These are phyloP conservation scores for Tanaodytes sp. DNA, from an alignment of 2,888 invertebrate species.

Conservation along the genomic window DNA sequence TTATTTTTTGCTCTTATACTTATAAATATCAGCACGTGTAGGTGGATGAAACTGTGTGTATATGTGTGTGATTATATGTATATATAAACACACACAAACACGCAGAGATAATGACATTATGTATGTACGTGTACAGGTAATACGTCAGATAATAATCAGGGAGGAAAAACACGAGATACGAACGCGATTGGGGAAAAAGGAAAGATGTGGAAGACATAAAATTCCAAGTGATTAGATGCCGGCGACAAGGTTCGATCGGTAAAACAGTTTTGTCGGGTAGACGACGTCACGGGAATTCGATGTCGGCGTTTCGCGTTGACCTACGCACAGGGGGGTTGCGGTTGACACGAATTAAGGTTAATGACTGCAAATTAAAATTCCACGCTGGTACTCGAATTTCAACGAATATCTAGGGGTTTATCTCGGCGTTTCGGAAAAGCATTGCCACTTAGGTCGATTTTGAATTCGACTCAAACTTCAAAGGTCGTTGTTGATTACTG, in stretches of 20 bases:
- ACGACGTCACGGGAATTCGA: too few species aligned
- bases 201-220: conserved; percentile 53
- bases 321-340: not conserved
- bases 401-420: too few species aligned
- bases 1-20: too few species aligned
- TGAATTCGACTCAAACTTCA: too few species aligned
- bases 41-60: too few species aligned
- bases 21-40: too few species aligned
- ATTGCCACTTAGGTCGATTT: too few species aligned
- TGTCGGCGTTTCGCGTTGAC: not conserved
- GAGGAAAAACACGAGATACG: conserved; percentile 41
- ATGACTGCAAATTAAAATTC: not conserved
- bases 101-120: too few species aligned
- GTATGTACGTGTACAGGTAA: conserved; percentile 32
- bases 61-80: too few species aligned
- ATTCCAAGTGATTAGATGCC: conserved; percentile 67
- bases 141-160: conserved; percentile 49
- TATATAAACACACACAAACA: not conserved
- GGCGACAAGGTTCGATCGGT: conserved; percentile 62
- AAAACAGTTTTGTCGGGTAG: conserved; percentile 57
- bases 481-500: too few species aligned
- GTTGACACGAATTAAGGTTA: not conserved
- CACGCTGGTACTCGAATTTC: too few species aligned
- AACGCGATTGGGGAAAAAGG: conserved; percentile 37
- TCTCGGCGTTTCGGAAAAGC: too few species aligned